Evolutionary conservation across 2,888 invertebrate species (phyloP).

Genomic region (Pimpla rufipes): DNA sequence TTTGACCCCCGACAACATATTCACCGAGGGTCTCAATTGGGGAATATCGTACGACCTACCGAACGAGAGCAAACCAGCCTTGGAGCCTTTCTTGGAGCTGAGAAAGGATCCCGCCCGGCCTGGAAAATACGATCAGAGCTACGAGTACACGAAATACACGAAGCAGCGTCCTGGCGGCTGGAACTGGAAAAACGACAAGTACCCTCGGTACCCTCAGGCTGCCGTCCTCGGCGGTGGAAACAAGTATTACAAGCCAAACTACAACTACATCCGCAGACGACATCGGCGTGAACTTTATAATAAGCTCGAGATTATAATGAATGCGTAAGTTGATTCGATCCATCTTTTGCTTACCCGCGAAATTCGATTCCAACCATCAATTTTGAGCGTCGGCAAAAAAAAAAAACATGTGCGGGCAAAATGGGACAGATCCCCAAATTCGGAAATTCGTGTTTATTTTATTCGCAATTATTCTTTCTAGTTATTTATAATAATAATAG

Average conservation of each 20-base stretch:
- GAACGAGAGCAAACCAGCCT: constrained; percentile 83
- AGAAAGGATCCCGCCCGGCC: constrained; percentile 77
- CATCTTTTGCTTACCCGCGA: neutral
- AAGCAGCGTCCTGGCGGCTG: constrained; percentile 69
- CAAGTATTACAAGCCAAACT: constrained; percentile 78
- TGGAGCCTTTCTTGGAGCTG: constrained; percentile 80
- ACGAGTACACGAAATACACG: constrained; percentile 53
- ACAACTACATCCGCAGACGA: constrained; percentile 86
- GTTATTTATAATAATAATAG: too few species aligned
- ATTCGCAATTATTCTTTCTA: neutral
- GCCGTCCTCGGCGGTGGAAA: constrained; percentile 66
- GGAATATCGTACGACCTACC: constrained; percentile 89
- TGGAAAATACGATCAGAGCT: constrained; percentile 63
- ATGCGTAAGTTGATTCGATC: constrained; percentile 87
- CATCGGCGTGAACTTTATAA: constrained; percentile 90
- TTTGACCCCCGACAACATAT: constrained; percentile 84
- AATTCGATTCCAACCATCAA: too few species aligned
- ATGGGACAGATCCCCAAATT: neutral
- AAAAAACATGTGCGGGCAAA: neutral
- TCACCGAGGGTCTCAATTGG: constrained; percentile 90
- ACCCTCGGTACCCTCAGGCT: constrained; percentile 25
- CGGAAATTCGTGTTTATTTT: neutral
- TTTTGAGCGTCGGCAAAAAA: too few species aligned
- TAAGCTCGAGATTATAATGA: constrained; percentile 89
- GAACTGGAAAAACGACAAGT: constrained; percentile 65